A percentile compares a stretch with the other conserved stretches of the same genome.
phyloP scores from a whole-genome alignment of 1,140 invertebrate genomes.

The Apis mellifera region Amel_HAv3.1 CM009938.2:4760501-4761000 shows the following conservation, averaged over 20 bases:
- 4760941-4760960: too few relatives aligned
- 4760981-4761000: too few relatives aligned
- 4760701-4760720: constrained; percentile 47
- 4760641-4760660: background rate
- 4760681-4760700: constrained; percentile 24
- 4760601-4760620: background rate
- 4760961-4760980: too few relatives aligned
- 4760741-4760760: background rate
- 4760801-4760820: too few relatives aligned
- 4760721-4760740: background rate
- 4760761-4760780: background rate
- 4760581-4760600: background rate
- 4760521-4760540: constrained; percentile 70
- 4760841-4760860: too few relatives aligned
- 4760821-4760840: too few relatives aligned
- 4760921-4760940: too few relatives aligned
- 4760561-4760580: constrained; percentile 54
- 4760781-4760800: background rate
- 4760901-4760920: too few relatives aligned
- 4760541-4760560: constrained; percentile 68
- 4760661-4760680: background rate
- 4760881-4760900: too few relatives aligned
- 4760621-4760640: background rate
- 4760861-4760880: too few relatives aligned
- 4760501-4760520: constrained; percentile 62